phyloP scores from a whole-genome alignment of 1,140 invertebrate genomes.

The Scylla paramamosain region DNA sequence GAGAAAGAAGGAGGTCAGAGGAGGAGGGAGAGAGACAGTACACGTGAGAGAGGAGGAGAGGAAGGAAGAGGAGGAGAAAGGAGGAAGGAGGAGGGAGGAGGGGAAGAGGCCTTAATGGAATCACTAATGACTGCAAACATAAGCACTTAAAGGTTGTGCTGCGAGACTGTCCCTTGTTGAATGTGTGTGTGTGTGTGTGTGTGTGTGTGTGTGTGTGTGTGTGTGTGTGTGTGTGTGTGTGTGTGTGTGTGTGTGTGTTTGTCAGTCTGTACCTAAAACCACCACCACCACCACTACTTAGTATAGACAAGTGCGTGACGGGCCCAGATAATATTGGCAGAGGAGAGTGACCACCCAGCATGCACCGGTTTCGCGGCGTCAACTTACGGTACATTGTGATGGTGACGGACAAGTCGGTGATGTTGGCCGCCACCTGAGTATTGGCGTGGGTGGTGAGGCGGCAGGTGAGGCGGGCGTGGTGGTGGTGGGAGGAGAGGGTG shows the following conservation, averaged over 20 bases:
- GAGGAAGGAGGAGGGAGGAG: not conserved
- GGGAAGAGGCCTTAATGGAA: not conserved
- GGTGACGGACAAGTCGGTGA: conserved; percentile 52
- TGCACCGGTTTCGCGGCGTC: not conserved
- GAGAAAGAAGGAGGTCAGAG: not conserved
- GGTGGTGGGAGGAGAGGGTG: conserved; percentile 6
- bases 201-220: conserved; percentile 1
- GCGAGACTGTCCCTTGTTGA: not conserved
- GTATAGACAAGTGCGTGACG: no score
- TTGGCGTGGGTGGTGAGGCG: conserved; percentile 60
- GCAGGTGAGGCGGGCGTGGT: conserved; percentile 59
- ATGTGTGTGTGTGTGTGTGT: not conserved
- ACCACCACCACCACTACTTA: no score
- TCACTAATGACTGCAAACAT: conserved; percentile 14
- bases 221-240: no score
- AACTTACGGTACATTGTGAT: conserved; percentile 64
- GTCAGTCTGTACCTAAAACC: no score
- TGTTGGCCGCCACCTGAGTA: conserved; percentile 37
- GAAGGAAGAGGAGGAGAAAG: not conserved
- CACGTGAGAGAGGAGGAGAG: not conserved
- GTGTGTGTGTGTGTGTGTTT: no score
- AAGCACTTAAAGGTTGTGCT: not conserved
- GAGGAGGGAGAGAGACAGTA: not conserved
- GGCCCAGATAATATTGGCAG: no score
- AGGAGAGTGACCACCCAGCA: no score